These are phyloP conservation scores for Ips nitidus DNA, from an alignment of 1,140 invertebrate genomes.

Conservation along the genomic window DNA sequence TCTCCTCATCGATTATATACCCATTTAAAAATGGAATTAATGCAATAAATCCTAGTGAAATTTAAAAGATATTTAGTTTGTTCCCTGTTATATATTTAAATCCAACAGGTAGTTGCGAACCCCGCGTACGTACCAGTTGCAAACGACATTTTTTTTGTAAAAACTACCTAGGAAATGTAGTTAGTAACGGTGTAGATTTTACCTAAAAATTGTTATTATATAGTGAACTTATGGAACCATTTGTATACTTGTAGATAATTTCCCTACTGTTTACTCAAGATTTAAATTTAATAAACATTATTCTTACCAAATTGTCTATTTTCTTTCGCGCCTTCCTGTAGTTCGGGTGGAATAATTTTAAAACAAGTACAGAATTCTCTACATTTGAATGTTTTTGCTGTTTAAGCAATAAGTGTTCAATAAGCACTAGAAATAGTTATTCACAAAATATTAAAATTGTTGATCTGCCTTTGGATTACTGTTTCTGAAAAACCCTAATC, in stretches of 20 bases:
- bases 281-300: conserved; percentile 38
- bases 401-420: too few species aligned
- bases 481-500: too few species aligned
- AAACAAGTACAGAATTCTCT: too few species aligned
- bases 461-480: too few species aligned
- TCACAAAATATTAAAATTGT: too few species aligned
- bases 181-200: conserved; percentile 13
- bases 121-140: background rate
- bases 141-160: conserved; percentile 11
- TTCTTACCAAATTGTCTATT: conserved; percentile 20
- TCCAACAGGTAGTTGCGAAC: conserved; percentile 3
- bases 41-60: conserved; percentile 4
- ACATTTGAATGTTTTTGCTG: too few species aligned
- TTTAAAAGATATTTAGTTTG: conserved; percentile 5
- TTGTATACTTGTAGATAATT: conserved; percentile 49
- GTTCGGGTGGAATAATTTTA: too few species aligned
- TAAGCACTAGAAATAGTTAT: too few species aligned
- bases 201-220: conserved; percentile 46
- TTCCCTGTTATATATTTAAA: conserved; percentile 1
- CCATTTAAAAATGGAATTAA: background rate
- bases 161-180: background rate
- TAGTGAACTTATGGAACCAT: conserved; percentile 48
- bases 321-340: too few species aligned
- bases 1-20: background rate
- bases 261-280: conserved; percentile 43